Base-by-base conservation (phyloP, 2,113 vertebrate species). In the Pipa parva region DNA sequence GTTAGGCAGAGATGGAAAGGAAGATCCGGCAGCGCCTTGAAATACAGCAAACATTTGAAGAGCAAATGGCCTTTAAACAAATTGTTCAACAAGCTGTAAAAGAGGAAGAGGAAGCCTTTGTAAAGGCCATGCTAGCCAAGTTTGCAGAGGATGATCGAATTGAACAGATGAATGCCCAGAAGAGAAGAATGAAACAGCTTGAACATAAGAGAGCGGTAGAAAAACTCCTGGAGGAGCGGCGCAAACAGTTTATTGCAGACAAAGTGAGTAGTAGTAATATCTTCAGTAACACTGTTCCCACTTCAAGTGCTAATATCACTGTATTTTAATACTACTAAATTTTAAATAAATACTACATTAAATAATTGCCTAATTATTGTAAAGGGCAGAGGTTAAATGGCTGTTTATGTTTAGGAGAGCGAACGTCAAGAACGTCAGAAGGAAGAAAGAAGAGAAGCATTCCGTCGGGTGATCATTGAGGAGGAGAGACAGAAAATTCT, bases 141-240 rank as follows among this genome's bases (percentile, higher is more conserved):
- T 84, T 95, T 39, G 94, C 95, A 0, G 95, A 98, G 76, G 92
- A 98, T 0, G 93, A 97, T 64, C 90, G 87, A 4, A 74, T 92
- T 2, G 95, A 98, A 65, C 87, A 94, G 82, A 91, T 97, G 93
- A 98, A 95, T 0, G 87, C 84, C 7, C 92, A 93, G 76, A 95
- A 85, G 39, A 82, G 77, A 1, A 91, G 93, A 49, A 89, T 93
- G 92, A 99, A 93, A 75, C 91, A 93, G 52, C 84, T 92, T 0
- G 93, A 98, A 71, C 92, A 98, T 76, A 86, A 71, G 62, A 85
- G 74, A 3, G 92, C 89, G 1, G 90, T 95, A 74, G 88, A 95
- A 73, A 88, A 87, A 46, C 79, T 97, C 13, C 81, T 95, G 1
- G 88, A 94, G 69, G 89, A 93, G 1, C 87, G 85, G 49, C 85